Conservation (phyloP, 2,888 invertebrate genomes). For the Spodoptera exigua region DNA sequence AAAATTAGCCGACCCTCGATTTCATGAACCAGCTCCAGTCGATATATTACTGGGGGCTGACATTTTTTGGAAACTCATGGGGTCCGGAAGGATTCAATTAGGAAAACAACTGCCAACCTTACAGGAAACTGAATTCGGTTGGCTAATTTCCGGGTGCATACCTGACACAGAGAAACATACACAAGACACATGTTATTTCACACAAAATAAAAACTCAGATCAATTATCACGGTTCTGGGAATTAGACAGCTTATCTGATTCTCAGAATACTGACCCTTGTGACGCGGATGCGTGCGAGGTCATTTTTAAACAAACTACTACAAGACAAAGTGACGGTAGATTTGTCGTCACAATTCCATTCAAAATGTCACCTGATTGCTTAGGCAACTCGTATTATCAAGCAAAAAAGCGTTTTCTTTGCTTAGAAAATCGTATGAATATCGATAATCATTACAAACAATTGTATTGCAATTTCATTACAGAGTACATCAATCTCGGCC, state of each 20-base stretch:
- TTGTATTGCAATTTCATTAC: slow-evolving; percentile 3
- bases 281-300: background rate
- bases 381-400: slow-evolving; percentile 5
- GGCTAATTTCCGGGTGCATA: background rate
- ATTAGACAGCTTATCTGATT: too few species aligned
- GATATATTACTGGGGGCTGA: background rate
- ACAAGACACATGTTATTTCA: too few species aligned
- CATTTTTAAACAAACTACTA: slow-evolving; percentile 1
- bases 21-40: too few species aligned
- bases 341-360: slow-evolving; percentile 6
- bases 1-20: too few species aligned
- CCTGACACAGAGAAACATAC: too few species aligned
- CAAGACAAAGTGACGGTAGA: slow-evolving; percentile 1
- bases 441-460: background rate
- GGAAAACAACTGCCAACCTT: background rate
- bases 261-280: too few species aligned
- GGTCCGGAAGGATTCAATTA: background rate
- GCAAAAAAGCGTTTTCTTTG: slow-evolving; percentile 9
- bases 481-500: slow-evolving; percentile 1
- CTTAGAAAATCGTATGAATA: slow-evolving; percentile 3
- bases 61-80: background rate
- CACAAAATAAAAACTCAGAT: too few species aligned
- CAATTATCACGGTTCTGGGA: too few species aligned
- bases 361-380: background rate
- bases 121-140: slow-evolving; percentile 5